A percentile compares a stretch with the other conserved stretches of the same genome.
Conservation (phyloP, 1,140 invertebrate species). For the Gerris buenoi region DNA sequence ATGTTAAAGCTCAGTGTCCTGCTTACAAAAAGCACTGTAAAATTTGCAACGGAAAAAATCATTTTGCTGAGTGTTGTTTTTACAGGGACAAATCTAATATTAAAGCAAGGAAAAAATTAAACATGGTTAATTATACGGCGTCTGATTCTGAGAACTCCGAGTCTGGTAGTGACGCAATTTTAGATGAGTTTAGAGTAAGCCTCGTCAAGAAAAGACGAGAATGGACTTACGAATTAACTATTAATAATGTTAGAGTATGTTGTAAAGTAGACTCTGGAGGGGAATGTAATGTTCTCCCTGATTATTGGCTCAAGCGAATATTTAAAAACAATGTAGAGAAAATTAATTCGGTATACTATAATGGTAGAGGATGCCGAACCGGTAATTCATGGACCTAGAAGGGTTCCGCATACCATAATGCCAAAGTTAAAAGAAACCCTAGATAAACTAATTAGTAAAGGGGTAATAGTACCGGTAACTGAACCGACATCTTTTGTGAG, state of each 20-base stretch:
- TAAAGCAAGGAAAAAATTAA: not conserved
- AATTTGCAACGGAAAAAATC: not conserved
- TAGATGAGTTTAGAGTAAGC: not conserved
- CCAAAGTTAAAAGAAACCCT: not conserved
- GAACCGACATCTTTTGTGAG: not conserved
- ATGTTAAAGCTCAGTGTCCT: not conserved
- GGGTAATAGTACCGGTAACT: not conserved
- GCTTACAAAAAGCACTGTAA: not conserved
- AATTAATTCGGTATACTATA: not conserved
- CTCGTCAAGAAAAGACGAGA: not conserved
- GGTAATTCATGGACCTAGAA: not conserved
- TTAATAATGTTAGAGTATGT: not conserved
- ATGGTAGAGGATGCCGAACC: not conserved
- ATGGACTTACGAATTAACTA: not conserved
- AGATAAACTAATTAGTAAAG: not conserved
- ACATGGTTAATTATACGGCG: not conserved
- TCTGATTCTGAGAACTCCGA: not conserved
- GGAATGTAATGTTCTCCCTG: not conserved
- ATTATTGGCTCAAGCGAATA: not conserved
- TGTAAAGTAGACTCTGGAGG: not conserved
- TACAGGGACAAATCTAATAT: not conserved
- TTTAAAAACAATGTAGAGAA: not conserved
- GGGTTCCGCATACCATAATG: not conserved
- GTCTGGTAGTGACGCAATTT: not conserved
- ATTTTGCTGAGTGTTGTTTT: not conserved